phyloP scores from a whole-genome alignment of 2,888 invertebrate genomes.

The Diadromus collaris region DNA sequence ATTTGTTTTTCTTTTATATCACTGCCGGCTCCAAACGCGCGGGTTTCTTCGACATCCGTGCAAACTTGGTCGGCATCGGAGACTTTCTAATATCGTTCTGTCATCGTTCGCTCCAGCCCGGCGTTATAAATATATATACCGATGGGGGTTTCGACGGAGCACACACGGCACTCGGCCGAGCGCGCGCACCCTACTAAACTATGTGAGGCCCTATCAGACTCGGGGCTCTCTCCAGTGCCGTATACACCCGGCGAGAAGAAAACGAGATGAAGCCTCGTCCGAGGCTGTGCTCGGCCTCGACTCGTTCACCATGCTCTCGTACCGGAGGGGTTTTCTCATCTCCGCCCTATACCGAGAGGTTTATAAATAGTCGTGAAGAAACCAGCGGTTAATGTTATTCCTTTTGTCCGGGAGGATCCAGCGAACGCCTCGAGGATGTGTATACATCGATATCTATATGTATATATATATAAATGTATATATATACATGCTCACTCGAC shows the following conservation, averaged over 20 bases:
- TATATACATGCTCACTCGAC: slow-evolving; percentile 35
- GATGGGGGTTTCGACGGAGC: slow-evolving; percentile 23
- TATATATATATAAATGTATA: neutral
- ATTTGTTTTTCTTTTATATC: neutral
- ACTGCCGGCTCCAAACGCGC: neutral
- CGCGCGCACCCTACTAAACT: slow-evolving; percentile 74
- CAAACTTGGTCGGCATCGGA: neutral
- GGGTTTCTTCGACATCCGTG: slow-evolving; percentile 30
- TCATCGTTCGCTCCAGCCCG: slow-evolving; percentile 21
- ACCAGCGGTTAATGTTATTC: slow-evolving; percentile 45
- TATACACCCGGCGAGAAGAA: slow-evolving; percentile 52
- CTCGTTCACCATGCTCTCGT: slow-evolving; percentile 58
- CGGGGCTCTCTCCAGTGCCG: slow-evolving; percentile 63
- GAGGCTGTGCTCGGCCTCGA: slow-evolving; percentile 49
- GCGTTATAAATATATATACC: slow-evolving; percentile 24
- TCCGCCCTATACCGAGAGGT: slow-evolving; percentile 55
- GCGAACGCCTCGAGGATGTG: slow-evolving; percentile 26
- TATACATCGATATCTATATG: neutral
- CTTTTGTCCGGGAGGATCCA: slow-evolving; percentile 39
- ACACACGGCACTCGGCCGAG: slow-evolving; percentile 67
- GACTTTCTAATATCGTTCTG: slow-evolving; percentile 45
- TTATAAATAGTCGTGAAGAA: slow-evolving; percentile 63
- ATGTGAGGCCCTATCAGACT: slow-evolving; percentile 62
- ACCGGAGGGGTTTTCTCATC: slow-evolving; percentile 59
- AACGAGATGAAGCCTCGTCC: slow-evolving; percentile 47